phyloP scores from a whole-genome alignment of 2,113 vertebrate genomes.

The Oreocharis arfaki region DNA sequence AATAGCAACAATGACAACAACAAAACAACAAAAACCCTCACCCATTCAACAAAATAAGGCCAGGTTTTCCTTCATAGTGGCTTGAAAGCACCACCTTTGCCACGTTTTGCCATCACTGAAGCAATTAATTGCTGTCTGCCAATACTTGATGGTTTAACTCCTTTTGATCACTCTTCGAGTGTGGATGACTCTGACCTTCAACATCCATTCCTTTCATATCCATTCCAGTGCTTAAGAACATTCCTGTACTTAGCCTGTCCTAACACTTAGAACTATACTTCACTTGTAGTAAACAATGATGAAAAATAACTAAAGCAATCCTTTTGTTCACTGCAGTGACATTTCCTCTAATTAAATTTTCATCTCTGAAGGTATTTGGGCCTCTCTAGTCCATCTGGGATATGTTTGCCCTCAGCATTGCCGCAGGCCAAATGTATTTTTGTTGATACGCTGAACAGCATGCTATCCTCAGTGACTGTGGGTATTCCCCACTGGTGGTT shows the following conservation, averaged over 20 bases:
- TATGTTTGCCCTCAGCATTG: slow-evolving; percentile 69
- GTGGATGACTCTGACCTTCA: slow-evolving; percentile 7
- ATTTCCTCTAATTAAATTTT: slow-evolving; percentile 73
- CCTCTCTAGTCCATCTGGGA: slow-evolving; percentile 55
- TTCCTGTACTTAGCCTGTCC: slow-evolving; percentile 42
- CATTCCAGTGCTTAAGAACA: background rate
- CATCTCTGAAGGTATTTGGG: slow-evolving; percentile 65
- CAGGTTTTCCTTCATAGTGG: background rate
- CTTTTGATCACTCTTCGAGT: slow-evolving; percentile 29
- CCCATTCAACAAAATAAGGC: background rate
- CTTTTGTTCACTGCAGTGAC: slow-evolving; percentile 66
- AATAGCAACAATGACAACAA: background rate
- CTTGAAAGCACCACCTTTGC: background rate
- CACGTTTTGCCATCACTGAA: background rate
- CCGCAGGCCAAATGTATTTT: slow-evolving; percentile 69
- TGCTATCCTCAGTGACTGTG: slow-evolving; percentile 12
- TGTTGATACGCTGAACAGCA: slow-evolving; percentile 57
- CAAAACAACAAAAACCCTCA: background rate
- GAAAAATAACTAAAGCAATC: slow-evolving; percentile 41
- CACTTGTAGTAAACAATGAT: background rate
- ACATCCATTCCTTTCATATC: slow-evolving; percentile 3
- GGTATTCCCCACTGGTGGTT: slow-evolving; percentile 55
- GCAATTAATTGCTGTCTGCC: slow-evolving; percentile 22
- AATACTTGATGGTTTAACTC: background rate
- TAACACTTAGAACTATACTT: slow-evolving; percentile 26